Percentiles rank a stretch among this genome's conserved stretches.
These are phyloP conservation scores for Meriones psammophilus DNA, from an alignment of 2,797 vertebrate species.

Conservation along the genomic window DNA sequence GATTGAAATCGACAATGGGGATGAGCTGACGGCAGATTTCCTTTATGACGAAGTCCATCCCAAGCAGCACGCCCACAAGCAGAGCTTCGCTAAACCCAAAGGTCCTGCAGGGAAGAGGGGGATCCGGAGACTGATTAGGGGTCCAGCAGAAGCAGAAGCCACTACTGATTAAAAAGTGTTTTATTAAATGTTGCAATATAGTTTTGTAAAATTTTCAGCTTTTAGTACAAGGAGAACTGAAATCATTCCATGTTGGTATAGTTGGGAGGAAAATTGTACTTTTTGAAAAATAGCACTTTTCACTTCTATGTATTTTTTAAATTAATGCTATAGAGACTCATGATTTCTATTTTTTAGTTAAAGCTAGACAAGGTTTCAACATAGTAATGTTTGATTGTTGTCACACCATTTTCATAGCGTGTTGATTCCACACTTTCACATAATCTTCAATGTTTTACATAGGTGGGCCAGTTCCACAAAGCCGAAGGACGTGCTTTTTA, in stretches of 20 bases:
- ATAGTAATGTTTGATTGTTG: constrained; percentile 79
- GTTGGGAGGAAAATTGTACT: constrained; percentile 77
- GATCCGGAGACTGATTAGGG: constrained; percentile 94
- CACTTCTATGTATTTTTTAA: constrained; percentile 84
- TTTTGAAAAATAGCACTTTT: constrained; percentile 85
- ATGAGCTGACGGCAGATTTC: constrained; percentile 96
- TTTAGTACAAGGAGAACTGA: constrained; percentile 86
- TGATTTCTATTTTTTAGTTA: constrained; percentile 82
- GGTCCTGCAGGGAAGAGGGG: constrained; percentile 96
- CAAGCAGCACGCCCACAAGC: constrained; percentile 97
- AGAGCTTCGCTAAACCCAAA: constrained; percentile 97
- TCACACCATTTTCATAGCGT: constrained; percentile 77
- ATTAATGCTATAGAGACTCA: constrained; percentile 75
- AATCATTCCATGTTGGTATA: constrained; percentile 87
- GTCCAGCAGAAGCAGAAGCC: constrained; percentile 92
- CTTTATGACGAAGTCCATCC: constrained; percentile 98
- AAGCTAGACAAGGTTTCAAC: constrained; percentile 77
- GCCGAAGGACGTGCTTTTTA: constrained; percentile 60
- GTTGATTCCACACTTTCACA: constrained; percentile 77
- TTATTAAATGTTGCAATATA: constrained; percentile 83
- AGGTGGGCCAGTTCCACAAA: constrained; percentile 62
- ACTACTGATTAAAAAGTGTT: constrained; percentile 92
- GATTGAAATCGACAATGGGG: constrained; percentile 97
- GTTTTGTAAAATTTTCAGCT: constrained; percentile 81
- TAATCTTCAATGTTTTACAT: constrained; percentile 75